phyloP scores from a whole-genome alignment of 2,113 vertebrate species.

The Eublepharis macularius region DNA sequence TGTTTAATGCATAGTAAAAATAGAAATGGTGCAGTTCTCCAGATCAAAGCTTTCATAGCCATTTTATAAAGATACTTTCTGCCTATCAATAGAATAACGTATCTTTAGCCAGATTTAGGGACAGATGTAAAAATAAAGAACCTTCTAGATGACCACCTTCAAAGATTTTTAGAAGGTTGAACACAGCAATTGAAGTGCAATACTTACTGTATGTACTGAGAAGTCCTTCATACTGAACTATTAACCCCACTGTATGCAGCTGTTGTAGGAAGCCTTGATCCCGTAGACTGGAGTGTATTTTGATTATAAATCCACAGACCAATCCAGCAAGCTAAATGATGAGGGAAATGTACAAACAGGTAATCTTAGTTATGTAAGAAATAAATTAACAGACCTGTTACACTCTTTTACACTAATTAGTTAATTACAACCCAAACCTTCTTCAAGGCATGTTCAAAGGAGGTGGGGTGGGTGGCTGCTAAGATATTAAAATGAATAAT shows the following conservation, averaged over 20 bases:
- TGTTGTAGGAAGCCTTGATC: slow-evolving; percentile 91
- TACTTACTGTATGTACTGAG: slow-evolving; percentile 97
- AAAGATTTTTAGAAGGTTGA: not conserved
- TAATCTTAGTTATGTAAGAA: not conserved
- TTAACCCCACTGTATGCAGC: slow-evolving; percentile 89
- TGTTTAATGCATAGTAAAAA: not conserved
- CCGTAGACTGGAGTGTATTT: slow-evolving; percentile 86
- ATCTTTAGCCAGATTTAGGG: slow-evolving; percentile 8
- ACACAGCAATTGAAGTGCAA: not conserved
- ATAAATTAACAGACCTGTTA: not conserved
- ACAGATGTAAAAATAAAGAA: not conserved
- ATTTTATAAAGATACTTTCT: not conserved
- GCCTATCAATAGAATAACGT: not conserved
- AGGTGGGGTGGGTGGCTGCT: not conserved
- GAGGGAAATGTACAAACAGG: slow-evolving; percentile 18
- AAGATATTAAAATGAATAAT: not conserved
- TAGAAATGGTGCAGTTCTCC: not conserved
- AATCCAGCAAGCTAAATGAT: slow-evolving; percentile 86
- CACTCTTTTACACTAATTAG: not conserved
- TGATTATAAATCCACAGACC: slow-evolving; percentile 94
- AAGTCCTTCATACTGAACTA: slow-evolving; percentile 96
- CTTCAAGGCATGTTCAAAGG: not conserved
- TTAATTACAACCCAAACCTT: not conserved
- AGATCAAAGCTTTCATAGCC: not conserved
- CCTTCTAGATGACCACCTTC: not conserved